A percentile compares a stretch with the other conserved stretches of the same genome.
These are phyloP conservation scores for Microplitis demolitor DNA, from an alignment of 1,140 invertebrate genomes.

Conservation along the genomic window DNA sequence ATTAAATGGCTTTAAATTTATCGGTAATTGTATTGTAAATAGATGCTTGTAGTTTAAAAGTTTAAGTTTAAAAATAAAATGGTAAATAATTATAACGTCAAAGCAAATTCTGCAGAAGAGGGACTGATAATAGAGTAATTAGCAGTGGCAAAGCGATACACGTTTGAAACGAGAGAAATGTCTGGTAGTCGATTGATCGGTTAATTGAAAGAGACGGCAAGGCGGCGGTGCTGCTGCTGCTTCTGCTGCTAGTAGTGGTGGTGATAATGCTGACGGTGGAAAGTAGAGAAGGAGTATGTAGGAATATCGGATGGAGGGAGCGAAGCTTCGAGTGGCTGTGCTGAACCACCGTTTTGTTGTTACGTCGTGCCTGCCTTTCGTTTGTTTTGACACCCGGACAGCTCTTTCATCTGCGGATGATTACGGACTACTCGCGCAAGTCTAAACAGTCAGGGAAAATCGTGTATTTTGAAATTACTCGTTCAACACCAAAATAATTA, in stretches of 20 bases:
- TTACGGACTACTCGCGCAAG: slow-evolving; percentile 45
- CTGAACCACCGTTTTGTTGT: slow-evolving; percentile 47
- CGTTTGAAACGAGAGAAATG: slow-evolving; percentile 53
- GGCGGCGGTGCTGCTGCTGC: slow-evolving; percentile 31
- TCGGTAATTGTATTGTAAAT: not conserved
- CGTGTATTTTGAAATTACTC: slow-evolving; percentile 44
- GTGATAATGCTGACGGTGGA: slow-evolving; percentile 14
- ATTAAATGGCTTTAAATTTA: not conserved
- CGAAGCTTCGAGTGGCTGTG: slow-evolving; percentile 45
- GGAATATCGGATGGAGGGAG: slow-evolving; percentile 28
- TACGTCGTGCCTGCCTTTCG: slow-evolving; percentile 46
- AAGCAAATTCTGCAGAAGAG: too few species aligned
- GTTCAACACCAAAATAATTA: slow-evolving; percentile 47
- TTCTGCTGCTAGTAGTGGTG: not conserved
- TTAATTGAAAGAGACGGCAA: slow-evolving; percentile 56
- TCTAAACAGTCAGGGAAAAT: slow-evolving; percentile 41
- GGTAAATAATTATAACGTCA: too few species aligned
- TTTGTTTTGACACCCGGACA: slow-evolving; percentile 57
- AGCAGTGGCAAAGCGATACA: slow-evolving; percentile 40
- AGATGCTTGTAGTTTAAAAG: not conserved
- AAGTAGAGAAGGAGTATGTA: slow-evolving; percentile 16
- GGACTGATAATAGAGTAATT: slow-evolving; percentile 33
- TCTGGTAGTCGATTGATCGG: slow-evolving; percentile 53
- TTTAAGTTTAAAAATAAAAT: too few species aligned
- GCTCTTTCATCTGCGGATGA: slow-evolving; percentile 62